Evolutionary conservation across 2,113 vertebrate species (phyloP).

Genomic region (Cyprinus carpio): DNA sequence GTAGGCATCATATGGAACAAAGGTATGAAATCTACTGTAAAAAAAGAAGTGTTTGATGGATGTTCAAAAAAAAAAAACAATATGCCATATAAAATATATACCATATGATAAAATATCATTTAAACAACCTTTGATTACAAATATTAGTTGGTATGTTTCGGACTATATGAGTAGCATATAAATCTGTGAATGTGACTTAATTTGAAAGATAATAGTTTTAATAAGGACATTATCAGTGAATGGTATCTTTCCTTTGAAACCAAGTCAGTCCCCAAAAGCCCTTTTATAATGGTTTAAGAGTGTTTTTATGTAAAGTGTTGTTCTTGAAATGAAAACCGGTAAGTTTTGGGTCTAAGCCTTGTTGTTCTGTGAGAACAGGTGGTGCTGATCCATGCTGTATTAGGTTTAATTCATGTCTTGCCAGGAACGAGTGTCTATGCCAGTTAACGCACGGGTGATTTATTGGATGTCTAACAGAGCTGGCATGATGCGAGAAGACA

Average conservation of each 20-base stretch:
- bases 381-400: slow-evolving; percentile 43
- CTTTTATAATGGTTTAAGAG: slow-evolving; percentile 10
- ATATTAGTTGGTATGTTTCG: not conserved
- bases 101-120: not conserved
- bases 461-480: slow-evolving; percentile 49
- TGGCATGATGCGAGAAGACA: slow-evolving; percentile 23
- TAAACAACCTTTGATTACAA: not conserved
- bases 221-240: not conserved
- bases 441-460: slow-evolving; percentile 56
- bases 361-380: slow-evolving; percentile 53
- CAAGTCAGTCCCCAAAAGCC: not conserved
- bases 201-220: slow-evolving; percentile 14
- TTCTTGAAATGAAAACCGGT: slow-evolving; percentile 39
- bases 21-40: not conserved
- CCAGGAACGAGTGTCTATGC: slow-evolving; percentile 47
- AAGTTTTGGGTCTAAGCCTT: slow-evolving; percentile 30
- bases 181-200: not conserved
- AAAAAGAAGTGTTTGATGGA: no score
- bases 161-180: not conserved
- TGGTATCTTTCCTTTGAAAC: slow-evolving; percentile 3
- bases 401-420: slow-evolving; percentile 59
- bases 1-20: not conserved
- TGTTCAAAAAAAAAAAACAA: not conserved
- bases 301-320: slow-evolving; percentile 34
- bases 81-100: not conserved